phyloP scores from a whole-genome alignment of 2,888 invertebrate species.

The Sinodicranocentrus sp. region DNA sequence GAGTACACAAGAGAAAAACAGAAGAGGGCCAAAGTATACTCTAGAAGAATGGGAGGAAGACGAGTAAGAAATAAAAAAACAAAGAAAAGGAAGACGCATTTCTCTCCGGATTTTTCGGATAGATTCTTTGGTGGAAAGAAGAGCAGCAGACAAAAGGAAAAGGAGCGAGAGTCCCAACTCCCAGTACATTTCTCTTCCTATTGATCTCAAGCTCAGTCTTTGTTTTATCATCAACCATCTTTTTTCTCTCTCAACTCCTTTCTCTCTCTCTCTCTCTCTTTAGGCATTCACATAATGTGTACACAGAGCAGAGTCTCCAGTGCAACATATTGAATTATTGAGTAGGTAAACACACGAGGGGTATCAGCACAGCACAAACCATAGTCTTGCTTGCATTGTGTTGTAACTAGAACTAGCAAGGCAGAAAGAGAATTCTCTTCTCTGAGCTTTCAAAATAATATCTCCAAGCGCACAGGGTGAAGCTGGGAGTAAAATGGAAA shows the following conservation, averaged over 20 bases:
- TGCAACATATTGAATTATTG: constrained; percentile 68
- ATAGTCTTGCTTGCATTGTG: constrained; percentile 31
- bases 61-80: constrained; percentile 9
- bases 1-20: not conserved
- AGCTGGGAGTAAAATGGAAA: no score
- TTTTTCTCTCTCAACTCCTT: constrained; percentile 19
- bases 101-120: constrained; percentile 6
- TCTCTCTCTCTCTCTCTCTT: constrained; percentile 16
- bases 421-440: constrained; percentile 6
- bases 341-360: constrained; percentile 58
- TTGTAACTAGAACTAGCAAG: constrained; percentile 32
- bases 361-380: constrained; percentile 31
- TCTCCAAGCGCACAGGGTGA: constrained; percentile 12
- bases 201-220: constrained; percentile 66
- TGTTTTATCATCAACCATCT: constrained; percentile 64
- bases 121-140: constrained; percentile 30
- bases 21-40: not conserved
- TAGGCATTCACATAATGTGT: constrained; percentile 39
- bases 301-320: constrained; percentile 37
- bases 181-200: constrained; percentile 62
- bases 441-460: constrained; percentile 40
- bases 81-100: constrained; percentile 24
- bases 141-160: constrained; percentile 25
- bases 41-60: constrained; percentile 7
- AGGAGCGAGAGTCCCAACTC: constrained; percentile 52